A percentile compares a stretch with the other conserved stretches of the same genome.
Conservation (phyloP, 2,888 invertebrate species). For the Caenorhabditis zanzibari region DNA sequence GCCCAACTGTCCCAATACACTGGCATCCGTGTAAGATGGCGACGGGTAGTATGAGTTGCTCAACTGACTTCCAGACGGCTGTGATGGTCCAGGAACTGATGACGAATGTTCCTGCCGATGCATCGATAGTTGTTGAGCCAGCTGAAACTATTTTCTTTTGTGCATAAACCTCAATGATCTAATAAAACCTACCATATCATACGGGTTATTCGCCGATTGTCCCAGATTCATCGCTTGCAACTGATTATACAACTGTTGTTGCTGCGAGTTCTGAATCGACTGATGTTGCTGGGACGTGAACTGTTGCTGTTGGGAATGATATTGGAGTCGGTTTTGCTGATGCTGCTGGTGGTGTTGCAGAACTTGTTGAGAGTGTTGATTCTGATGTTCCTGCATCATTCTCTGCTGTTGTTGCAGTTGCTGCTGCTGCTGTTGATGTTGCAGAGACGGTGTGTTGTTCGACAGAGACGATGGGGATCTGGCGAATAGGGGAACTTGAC, state of each 20-base stretch:
- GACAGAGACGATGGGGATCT: constrained; percentile 34
- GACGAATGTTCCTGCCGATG: constrained; percentile 60
- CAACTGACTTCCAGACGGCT: constrained; percentile 17
- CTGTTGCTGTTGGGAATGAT: constrained; percentile 51
- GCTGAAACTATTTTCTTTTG: constrained; percentile 28
- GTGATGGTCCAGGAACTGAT: constrained; percentile 17
- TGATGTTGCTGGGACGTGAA: constrained; percentile 33
- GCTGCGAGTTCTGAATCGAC: constrained; percentile 22
- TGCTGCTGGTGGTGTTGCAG: constrained; percentile 57
- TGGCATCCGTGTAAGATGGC: constrained; percentile 66
- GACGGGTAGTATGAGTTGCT: constrained; percentile 61
- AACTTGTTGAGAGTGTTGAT: constrained; percentile 50
- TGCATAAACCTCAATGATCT: not conserved
- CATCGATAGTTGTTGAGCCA: constrained; percentile 71
- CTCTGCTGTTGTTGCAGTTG: constrained; percentile 8
- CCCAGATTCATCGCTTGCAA: constrained; percentile 10
- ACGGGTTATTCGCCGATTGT: constrained; percentile 5
- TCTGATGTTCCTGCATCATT: not conserved
- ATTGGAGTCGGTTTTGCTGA: constrained; percentile 29
- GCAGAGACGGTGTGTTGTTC: not conserved
- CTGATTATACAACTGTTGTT: constrained; percentile 39
- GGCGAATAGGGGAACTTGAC: constrained; percentile 49
- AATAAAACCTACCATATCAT: constrained; percentile 17
- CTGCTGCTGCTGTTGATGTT: constrained; percentile 56
- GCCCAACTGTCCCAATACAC: constrained; percentile 47